phyloP scores from a whole-genome alignment of 1,140 invertebrate genomes.

The Triops longicaudatus region DNA sequence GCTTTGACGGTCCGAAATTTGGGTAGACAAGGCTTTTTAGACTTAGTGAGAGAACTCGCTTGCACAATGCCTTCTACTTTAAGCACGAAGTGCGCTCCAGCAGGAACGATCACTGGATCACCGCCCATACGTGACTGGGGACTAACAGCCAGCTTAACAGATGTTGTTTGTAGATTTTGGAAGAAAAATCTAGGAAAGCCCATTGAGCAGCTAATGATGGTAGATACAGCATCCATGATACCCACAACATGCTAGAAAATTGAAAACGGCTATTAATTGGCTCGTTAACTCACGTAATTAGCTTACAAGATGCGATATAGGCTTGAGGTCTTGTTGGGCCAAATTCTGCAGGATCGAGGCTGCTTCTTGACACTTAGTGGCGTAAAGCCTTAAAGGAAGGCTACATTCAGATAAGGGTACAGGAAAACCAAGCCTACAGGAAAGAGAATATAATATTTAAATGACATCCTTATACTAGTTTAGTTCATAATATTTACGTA shows the following conservation, averaged over 20 bases:
- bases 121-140: constrained; percentile 66
- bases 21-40: neutral
- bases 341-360: constrained; percentile 41
- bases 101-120: constrained; percentile 64
- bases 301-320: constrained; percentile 43
- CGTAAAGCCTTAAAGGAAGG: constrained; percentile 46
- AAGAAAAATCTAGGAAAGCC: constrained; percentile 78
- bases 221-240: constrained; percentile 54
- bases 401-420: constrained; percentile 36
- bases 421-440: constrained; percentile 9
- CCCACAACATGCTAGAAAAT: constrained; percentile 58
- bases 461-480: neutral
- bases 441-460: constrained; percentile 4
- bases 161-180: constrained; percentile 74
- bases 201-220: constrained; percentile 56
- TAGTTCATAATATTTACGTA: neutral
- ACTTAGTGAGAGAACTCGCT: constrained; percentile 40
- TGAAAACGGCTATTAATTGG: constrained; percentile 28
- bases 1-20: constrained; percentile 46
- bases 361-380: constrained; percentile 45
- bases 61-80: constrained; percentile 81
- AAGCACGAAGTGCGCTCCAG: constrained; percentile 66
- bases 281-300: neutral
- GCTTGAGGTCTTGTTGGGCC: constrained; percentile 30
- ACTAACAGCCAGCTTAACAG: constrained; percentile 65